Evolutionary conservation across 2,888 invertebrate species (phyloP).

Genomic region (Cyaniris semiargus): DNA sequence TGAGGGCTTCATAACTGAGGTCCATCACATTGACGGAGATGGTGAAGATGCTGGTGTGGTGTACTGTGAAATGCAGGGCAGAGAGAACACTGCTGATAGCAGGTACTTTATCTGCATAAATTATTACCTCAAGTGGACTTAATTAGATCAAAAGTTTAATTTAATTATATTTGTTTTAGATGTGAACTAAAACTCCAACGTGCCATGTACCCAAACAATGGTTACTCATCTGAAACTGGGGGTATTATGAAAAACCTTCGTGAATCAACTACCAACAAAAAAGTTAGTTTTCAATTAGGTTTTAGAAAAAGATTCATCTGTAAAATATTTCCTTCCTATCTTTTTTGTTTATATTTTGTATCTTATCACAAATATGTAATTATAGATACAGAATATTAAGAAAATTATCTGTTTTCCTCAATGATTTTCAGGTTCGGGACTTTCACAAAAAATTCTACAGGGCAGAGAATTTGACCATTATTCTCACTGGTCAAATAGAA

Average conservation of each 20-base stretch:
- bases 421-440: conserved; percentile 80
- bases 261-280: conserved; percentile 88
- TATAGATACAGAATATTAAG: neutral
- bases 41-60: conserved; percentile 96
- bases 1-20: conserved; percentile 91
- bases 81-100: conserved; percentile 90
- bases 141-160: neutral
- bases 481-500: conserved; percentile 90
- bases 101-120: conserved; percentile 51
- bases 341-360: neutral
- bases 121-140: neutral
- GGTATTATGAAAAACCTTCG: conserved; percentile 92
- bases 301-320: neutral
- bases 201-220: conserved; percentile 89
- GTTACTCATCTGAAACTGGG: conserved; percentile 92
- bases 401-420: neutral
- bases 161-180: conserved; percentile 52
- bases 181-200: conserved; percentile 83
- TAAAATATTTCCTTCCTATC: neutral
- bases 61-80: conserved; percentile 96
- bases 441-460: conserved; percentile 94
- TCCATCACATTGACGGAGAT: conserved; percentile 93
- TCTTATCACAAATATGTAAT: neutral
- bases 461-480: conserved; percentile 91
- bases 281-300: conserved; percentile 76